Evolutionary conservation across 1,140 invertebrate genomes (phyloP).

Genomic region (Pseudoatta argentina): DNA sequence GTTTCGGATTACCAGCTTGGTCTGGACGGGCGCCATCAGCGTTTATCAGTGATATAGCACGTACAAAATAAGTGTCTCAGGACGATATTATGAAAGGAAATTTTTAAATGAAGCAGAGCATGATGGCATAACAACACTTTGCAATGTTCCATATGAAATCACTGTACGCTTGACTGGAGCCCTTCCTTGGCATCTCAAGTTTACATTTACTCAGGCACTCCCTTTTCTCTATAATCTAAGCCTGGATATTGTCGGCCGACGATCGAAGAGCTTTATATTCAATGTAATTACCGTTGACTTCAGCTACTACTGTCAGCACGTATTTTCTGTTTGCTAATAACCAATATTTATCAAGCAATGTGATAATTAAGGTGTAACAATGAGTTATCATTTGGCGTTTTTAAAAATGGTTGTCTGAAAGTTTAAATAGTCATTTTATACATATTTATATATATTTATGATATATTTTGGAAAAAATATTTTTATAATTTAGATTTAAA

Average conservation of each 20-base stretch:
- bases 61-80: slow-evolving; percentile 12
- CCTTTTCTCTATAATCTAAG: slow-evolving; percentile 26
- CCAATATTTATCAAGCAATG: background rate
- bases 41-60: slow-evolving; percentile 29
- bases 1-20: slow-evolving; percentile 2
- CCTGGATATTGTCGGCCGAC: background rate
- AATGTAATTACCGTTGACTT: slow-evolving; percentile 16
- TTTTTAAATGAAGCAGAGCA: slow-evolving; percentile 59
- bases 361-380: background rate
- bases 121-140: slow-evolving; percentile 23
- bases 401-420: background rate
- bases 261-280: background rate
- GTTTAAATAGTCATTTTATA: background rate
- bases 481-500: background rate
- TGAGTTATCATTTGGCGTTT: background rate
- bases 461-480: background rate
- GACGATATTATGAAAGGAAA: slow-evolving; percentile 23
- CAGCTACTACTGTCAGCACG: background rate
- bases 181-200: slow-evolving; percentile 56
- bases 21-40: slow-evolving; percentile 3
- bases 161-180: slow-evolving; percentile 63
- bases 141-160: slow-evolving; percentile 46
- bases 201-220: slow-evolving; percentile 49
- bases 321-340: background rate
- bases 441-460: background rate